Conservation (phyloP, 2,888 invertebrate genomes). For the Dioctria linearis region DNA sequence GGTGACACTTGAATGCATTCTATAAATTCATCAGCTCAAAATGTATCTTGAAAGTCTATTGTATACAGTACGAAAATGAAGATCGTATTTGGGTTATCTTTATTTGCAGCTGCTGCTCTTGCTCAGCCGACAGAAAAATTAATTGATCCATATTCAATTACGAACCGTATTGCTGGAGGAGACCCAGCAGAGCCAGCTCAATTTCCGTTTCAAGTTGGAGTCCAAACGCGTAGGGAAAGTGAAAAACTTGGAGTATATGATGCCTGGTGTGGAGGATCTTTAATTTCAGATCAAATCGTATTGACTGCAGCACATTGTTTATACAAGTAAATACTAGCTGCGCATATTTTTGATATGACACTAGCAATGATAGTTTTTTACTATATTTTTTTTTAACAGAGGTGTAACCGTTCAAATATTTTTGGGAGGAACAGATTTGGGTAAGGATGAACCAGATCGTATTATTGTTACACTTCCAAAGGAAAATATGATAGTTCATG, state of each 20-base stretch:
- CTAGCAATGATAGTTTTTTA: background rate
- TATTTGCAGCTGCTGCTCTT: background rate
- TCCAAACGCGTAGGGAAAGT: background rate
- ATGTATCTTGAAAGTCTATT: background rate
- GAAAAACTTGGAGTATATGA: constrained; percentile 2
- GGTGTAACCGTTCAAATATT: constrained; percentile 17
- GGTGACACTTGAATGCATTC: background rate
- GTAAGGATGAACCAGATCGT: constrained; percentile 32
- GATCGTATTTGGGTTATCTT: background rate
- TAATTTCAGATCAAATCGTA: constrained; percentile 46
- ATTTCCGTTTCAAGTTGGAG: constrained; percentile 57
- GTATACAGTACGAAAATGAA: background rate
- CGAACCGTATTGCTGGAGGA: constrained; percentile 55
- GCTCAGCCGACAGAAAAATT: background rate
- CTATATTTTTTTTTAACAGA: background rate
- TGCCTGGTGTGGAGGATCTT: constrained; percentile 52
- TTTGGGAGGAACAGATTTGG: constrained; percentile 50
- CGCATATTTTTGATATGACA: background rate
- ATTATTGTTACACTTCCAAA: constrained; percentile 42
- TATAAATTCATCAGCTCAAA: background rate
- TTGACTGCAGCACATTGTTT: constrained; percentile 55
- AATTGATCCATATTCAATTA: background rate
- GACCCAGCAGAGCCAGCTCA: constrained; percentile 53
- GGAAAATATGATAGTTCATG: constrained; percentile 65
- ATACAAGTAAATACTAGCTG: background rate